Evolutionary conservation across 1,140 invertebrate species (phyloP).

Genomic region (Calliopsis andreniformis): DNA sequence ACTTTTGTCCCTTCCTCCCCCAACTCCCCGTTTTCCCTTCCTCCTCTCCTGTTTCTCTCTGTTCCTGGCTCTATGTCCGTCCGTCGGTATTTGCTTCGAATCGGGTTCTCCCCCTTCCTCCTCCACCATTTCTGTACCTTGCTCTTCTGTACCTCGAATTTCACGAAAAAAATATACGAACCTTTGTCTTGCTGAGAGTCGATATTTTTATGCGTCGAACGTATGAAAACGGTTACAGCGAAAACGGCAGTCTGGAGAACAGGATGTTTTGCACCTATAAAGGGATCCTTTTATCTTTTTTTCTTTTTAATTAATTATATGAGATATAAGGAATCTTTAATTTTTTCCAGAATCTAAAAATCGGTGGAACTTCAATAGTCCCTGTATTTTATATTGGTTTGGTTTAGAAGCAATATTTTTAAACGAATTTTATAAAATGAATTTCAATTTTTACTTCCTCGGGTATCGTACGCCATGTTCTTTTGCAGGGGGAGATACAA

Average conservation of each 20-base stretch:
- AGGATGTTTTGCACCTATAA: not conserved
- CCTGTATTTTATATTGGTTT: not conserved
- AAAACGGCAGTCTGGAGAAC: not conserved
- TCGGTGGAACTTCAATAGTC: not conserved
- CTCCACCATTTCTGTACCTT: slow-evolving; percentile 18
- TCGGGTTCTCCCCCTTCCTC: slow-evolving; percentile 60
- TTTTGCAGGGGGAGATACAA: too few species aligned
- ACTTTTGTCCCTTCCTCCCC: slow-evolving; percentile 68
- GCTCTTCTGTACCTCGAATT: slow-evolving; percentile 60
- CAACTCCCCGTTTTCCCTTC: not conserved
- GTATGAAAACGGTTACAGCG: not conserved
- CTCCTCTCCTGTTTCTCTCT: slow-evolving; percentile 14
- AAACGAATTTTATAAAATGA: too few species aligned
- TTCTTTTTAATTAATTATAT: not conserved
- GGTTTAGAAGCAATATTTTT: too few species aligned
- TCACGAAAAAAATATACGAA: slow-evolving; percentile 55
- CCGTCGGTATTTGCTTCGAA: slow-evolving; percentile 80
- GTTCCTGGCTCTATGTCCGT: slow-evolving; percentile 72
- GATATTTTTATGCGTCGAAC: slow-evolving; percentile 9
- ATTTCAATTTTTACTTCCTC: too few species aligned
- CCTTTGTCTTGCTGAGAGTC: slow-evolving; percentile 49
- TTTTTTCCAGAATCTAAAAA: not conserved
- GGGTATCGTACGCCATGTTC: too few species aligned
- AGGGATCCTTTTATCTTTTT: not conserved
- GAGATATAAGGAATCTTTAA: not conserved